Base-by-base conservation (phyloP, 2,797 vertebrate species). In the Podarcis lilfordi region DNA sequence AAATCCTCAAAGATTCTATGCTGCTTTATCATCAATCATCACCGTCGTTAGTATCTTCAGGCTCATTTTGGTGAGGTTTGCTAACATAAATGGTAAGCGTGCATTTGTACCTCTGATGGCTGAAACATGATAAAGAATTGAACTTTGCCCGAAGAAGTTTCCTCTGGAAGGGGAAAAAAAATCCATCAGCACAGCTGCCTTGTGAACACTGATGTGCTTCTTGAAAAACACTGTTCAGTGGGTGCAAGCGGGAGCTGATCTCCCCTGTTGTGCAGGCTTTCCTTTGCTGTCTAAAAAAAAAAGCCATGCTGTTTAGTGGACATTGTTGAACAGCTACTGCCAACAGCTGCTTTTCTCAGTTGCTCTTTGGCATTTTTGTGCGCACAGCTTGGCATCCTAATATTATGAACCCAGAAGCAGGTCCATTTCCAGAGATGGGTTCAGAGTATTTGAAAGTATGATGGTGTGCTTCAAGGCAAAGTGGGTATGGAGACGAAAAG, bases 131-230 rank as follows among this genome's bases (percentile, higher is more conserved):
- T 0, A 68, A 86, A 32, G 88, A 84, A 69, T 21, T 80, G 37
- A 92, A 95, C 89, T 91, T 92, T 32, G 27, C 69, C 32, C 37
- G 55, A 23, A 32, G 74, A 78, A 89, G 68, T 91, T 94, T 90
- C 80, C 86, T 85, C 72, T 3, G 55, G 35, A 50, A 50, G 50
- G 50, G 11, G 1, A 3, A 85, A 17, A 23, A 91, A 25, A 88
- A 93, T 68, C 1, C 59, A 0, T 86, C 32, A 64, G 23, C 3
- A 2, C 27, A 1, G 0, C n/a, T 80, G 45, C 13, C 66, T 32
- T 11, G 15, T 45, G 11, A 59, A 64, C 72, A 81, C 45, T 86
- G 27, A 45, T 25, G n/a, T 21, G 15, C 66, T 29, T 74, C 87
- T 35, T 64, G 43, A 79, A 7, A 86, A 89, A 92, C 85, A 19